Conservation (phyloP, 2,797 vertebrate genomes). For the Danionella dracula region DNA sequence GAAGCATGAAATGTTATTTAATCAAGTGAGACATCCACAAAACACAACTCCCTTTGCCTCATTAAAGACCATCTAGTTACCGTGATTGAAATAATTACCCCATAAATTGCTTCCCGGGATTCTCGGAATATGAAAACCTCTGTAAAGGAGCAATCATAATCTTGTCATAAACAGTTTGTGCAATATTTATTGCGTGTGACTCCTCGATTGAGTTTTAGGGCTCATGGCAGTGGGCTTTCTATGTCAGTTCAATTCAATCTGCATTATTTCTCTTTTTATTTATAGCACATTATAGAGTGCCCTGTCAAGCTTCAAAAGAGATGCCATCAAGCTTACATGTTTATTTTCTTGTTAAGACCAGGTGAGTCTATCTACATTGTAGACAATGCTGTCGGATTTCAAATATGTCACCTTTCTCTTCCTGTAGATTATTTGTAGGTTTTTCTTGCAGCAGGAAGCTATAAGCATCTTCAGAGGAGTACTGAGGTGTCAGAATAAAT, state of each 20-base stretch:
- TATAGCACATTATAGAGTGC: neutral
- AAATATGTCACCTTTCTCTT: conserved; percentile 4
- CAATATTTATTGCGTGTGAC: neutral
- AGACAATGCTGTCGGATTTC: conserved; percentile 3
- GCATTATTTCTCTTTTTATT: conserved; percentile 33
- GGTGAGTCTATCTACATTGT: conserved; percentile 4
- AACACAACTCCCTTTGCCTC: neutral
- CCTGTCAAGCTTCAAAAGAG: conserved; percentile 25
- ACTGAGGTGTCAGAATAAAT: conserved; percentile 27
- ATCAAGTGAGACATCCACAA: neutral
- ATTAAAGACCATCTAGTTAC: conserved; percentile 3
- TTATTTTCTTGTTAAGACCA: conserved; percentile 10
- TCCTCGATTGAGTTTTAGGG: neutral
- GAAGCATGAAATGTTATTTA: too few relatives aligned
- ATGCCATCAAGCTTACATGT: conserved; percentile 45
- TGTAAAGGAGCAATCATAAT: neutral
- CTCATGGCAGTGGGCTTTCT: neutral
- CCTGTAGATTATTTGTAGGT: conserved; percentile 18
- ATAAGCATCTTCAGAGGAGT: conserved; percentile 21
- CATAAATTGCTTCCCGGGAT: neutral
- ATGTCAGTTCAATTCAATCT: conserved; percentile 43
- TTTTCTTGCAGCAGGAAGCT: conserved; percentile 3
- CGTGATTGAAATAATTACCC: conserved; percentile 17
- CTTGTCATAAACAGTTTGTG: neutral
- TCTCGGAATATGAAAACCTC: neutral